These are phyloP conservation scores for Belgica antarctica DNA, from an alignment of 2,888 invertebrate genomes.

Conservation along the genomic window DNA sequence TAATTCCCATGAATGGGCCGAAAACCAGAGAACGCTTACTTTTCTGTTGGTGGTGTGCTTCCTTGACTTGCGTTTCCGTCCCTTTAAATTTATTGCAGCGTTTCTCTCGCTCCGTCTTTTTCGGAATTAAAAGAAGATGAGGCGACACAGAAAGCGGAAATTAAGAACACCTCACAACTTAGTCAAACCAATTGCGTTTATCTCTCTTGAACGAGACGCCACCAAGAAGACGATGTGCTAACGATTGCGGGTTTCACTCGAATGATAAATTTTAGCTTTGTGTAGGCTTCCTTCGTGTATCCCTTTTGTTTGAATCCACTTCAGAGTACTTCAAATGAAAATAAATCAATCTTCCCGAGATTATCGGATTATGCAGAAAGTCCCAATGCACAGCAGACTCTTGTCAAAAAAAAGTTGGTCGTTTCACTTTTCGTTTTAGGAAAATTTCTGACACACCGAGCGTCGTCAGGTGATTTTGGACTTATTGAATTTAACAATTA, in stretches of 20 bases:
- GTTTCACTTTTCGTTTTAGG: not conserved
- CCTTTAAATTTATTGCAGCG: constrained; percentile 7
- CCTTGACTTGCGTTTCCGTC: not conserved
- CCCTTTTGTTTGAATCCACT: too few species aligned
- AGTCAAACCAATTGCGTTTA: not conserved
- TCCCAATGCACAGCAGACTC: not conserved
- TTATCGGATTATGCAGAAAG: not conserved
- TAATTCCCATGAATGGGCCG: constrained; percentile 4
- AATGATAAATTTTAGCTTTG: too few species aligned
- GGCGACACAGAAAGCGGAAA: not conserved
- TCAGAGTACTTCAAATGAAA: not conserved
- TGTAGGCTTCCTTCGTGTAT: too few species aligned
- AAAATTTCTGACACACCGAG: not conserved
- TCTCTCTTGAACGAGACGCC: too few species aligned
- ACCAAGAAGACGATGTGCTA: too few species aligned
- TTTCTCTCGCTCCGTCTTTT: not conserved
- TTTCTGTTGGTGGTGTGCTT: not conserved
- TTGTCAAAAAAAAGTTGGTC: too few species aligned
- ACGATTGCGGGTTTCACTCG: too few species aligned
- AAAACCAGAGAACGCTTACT: constrained; percentile 9
- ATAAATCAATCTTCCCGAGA: not conserved
- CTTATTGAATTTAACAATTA: constrained; percentile 11
- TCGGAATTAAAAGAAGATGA: not conserved
- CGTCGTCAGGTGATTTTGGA: not conserved
- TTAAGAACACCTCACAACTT: not conserved